Base-by-base conservation (phyloP, 2,888 invertebrate species). In the Drosophila kokeensis region DNA sequence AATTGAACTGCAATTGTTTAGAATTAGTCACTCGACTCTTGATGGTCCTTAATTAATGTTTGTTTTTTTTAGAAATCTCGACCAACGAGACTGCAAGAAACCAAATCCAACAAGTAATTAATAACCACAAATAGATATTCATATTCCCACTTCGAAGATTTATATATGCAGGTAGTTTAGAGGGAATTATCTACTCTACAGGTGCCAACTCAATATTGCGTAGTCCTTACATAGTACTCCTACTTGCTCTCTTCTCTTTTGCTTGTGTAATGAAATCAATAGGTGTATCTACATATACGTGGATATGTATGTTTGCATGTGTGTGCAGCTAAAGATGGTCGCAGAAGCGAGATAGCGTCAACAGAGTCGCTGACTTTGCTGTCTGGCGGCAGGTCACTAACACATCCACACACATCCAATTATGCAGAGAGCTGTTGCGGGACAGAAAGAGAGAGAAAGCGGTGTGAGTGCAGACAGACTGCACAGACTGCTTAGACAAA, bases 11-110 rank as follows among this genome's bases (percentile, higher is more conserved):
- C 30, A 53, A 54, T 55, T 42, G 29, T 48, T 15, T 4, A 45
- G 15, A 45, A 7, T 45, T 34, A 27, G 11, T n/a, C 13, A 80
- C 88, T 86, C 53, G 88, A 86, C 86, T 87, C 88, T 85, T 85
- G 69, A 81, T 81, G 81, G 83, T 84, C 78, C 83, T 86, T 86
- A 84, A 86, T 73, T 83, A 84, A 76, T 79, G 75, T 70, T 73
- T 15, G 4, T 45, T 42, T 34, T 42, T n/a, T 24, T 66, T 74
- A 53, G 32, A 75, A 68, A 71, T 75, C 72, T 78, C 57, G 67
- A 78, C 62, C 78, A 68, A 64, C 65, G 69, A 73, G 82, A 75
- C 82, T 83, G 74, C 21, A 83, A 86, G 45, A 11, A 61, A 15
- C 10, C 18, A 58, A 45, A 55, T 13, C 11, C n/a, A 55, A 52